Evolutionary conservation across 2,113 vertebrate species (phyloP).

Genomic region (Thunnus thynnus): DNA sequence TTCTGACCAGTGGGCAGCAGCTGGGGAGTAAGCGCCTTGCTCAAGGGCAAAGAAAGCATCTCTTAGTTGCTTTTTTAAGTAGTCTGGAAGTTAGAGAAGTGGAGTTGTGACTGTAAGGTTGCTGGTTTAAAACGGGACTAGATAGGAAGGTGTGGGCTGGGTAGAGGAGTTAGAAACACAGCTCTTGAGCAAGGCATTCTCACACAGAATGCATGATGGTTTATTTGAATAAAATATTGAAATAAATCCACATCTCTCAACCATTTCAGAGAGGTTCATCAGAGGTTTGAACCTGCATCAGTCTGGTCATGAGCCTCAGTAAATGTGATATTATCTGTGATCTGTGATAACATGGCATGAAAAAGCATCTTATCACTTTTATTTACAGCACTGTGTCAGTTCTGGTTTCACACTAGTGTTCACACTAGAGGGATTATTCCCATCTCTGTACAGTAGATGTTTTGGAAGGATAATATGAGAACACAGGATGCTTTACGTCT

Average conservation of each 20-base stretch:
- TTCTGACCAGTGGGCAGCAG: background rate
- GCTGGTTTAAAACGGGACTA: background rate
- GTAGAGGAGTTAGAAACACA: too few relatives aligned
- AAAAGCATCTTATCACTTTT: constrained; percentile 15
- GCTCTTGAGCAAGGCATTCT: too few relatives aligned
- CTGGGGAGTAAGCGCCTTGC: background rate
- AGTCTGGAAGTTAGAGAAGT: too few relatives aligned
- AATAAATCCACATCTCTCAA: too few relatives aligned
- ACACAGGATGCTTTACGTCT: background rate
- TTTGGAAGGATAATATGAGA: background rate
- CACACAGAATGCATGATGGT: too few relatives aligned
- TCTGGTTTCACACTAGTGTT: background rate
- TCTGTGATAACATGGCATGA: background rate
- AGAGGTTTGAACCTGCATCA: background rate
- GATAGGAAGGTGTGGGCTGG: too few relatives aligned
- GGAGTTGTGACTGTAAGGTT: background rate
- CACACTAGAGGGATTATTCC: background rate
- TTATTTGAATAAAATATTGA: too few relatives aligned
- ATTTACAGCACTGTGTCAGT: background rate
- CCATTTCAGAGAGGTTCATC: too few relatives aligned
- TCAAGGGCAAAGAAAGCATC: background rate
- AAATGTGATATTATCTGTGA: constrained; percentile 26
- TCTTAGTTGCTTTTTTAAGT: background rate
- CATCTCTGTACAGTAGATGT: background rate
- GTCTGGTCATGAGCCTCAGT: background rate